Evolutionary conservation across 2,888 invertebrate species (phyloP), one percentile per base, ranked within the genome.

Genomic region (Agonopterix arenella): DNA sequence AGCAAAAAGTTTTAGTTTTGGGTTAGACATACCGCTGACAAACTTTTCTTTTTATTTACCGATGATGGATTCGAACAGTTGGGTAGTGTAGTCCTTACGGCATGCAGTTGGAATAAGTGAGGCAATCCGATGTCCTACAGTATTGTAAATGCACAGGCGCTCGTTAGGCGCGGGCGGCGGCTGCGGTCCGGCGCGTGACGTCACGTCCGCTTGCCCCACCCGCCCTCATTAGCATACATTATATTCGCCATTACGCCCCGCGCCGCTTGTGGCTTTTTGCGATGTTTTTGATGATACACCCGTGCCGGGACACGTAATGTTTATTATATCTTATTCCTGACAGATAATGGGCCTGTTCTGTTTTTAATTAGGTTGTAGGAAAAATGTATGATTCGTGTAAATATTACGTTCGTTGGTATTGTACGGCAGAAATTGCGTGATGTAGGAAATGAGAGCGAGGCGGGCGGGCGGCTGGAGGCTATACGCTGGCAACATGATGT

Each of bases 191-290:
- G 73, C 78, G 80, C 84, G 83, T 84, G 84, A 83, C 81, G 84
- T 81, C 84, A 84, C 84, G 82, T 85, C 73, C 78, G 64, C 72
- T 68, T 65, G 67, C 71, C 73, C 75, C 68, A 68, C 74, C 75
- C 70, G 76, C 77, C 74, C 81, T 86, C 84, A 86, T 89, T 88
- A 88, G 76, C 89, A 88, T 88, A 88, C 78, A 88, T 89, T 88
- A 89, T 84, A 80, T 81, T 80, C 76, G 72, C 81, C 77, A 80
- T 84, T 82, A 84, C 81, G 77, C 74, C 72, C 73, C 73, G 67
- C 71, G 68, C 73, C 61, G 80, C 77, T 73, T 75, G 79, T 64
- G 75, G 78, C 70, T 77, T 79, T 78, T 77, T 79, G 71, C 71
- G 61, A 68, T 77, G 75, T 80, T 84, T 80, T 79, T 79, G 75